Evolutionary conservation across 2,113 vertebrate genomes (phyloP), one percentile per base, ranked within the genome.

Genomic region (Xenopus laevis): DNA sequence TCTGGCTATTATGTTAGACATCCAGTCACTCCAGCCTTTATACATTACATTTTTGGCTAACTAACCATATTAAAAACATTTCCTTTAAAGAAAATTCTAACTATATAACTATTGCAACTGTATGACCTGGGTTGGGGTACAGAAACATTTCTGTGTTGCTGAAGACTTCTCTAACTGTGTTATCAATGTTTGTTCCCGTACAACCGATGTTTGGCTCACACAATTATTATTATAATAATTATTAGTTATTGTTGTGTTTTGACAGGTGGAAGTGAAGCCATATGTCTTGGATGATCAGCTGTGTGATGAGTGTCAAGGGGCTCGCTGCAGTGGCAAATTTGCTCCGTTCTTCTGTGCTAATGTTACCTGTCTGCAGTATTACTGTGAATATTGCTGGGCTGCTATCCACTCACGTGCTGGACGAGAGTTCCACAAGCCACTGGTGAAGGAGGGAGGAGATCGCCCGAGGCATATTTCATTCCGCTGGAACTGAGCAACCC

Each of bases 371-470:
- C 94, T 99, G 89, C 97, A 99, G 95, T 99, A 99, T 93, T 99
- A 99, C 95, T 99, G 97, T 86, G 97, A 99, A 94, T 98, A 98
- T 90, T 99, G 97, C 93, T 99, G 97, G 97, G 97, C 97, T 82
- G 96, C 96, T 87, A 99, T 99, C 86, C 97, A 99, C 81, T 98
- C 97, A 79, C 93, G 97, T 0, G 97, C 97, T 21, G 97, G 97
- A 84, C 93, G 97, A 61, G 97, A 99, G 83, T 99, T 99, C 91
- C 97, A 99, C 90, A 99, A 99, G 90, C 97, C 97, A 82, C 93
- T 99, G 87, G 97, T 99, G 87, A 99, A 99, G 88, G 97, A 99
- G 89, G 97, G 97, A 72, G 96, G 96, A 59, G 97, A 99, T 88
- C 94, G 97, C 82, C 97, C 97, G 12, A 93, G 97, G 80, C 97